phyloP scores from a whole-genome alignment of 2,113 vertebrate genomes.

The Sapayoa aenigma region DNA sequence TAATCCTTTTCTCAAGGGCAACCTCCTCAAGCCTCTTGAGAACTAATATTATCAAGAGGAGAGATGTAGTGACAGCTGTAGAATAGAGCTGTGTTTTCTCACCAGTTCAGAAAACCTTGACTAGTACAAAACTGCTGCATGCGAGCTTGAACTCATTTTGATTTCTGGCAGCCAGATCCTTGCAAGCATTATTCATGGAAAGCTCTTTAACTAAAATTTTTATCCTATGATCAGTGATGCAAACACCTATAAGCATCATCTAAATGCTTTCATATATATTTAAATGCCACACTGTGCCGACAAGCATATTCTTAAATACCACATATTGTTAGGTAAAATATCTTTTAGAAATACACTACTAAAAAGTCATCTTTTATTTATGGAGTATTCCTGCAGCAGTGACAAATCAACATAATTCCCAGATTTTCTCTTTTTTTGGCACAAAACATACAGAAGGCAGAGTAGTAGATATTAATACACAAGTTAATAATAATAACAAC shows the following conservation, averaged over 20 bases:
- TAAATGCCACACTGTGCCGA: not conserved
- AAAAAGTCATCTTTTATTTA: not conserved
- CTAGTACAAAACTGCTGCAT: not conserved
- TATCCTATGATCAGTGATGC: not conserved
- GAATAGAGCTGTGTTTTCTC: not conserved
- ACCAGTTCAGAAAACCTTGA: not conserved
- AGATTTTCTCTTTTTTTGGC: not conserved
- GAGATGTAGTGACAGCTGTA: not conserved
- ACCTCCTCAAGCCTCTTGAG: not conserved
- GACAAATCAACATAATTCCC: not conserved
- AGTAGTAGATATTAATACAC: not conserved
- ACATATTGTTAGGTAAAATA: not conserved
- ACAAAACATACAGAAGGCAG: not conserved
- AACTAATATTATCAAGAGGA: not conserved
- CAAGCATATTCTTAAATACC: not conserved
- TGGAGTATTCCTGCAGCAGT: not conserved
- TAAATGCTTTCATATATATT: not conserved
- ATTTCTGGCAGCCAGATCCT: not conserved
- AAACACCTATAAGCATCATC: not conserved
- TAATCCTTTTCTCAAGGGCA: not conserved
- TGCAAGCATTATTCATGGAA: not conserved
- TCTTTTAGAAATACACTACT: not conserved
- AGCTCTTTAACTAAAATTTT: not conserved
- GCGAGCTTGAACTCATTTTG: not conserved
- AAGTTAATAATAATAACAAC: not conserved